A percentile compares a stretch with the other conserved stretches of the same genome.
Evolutionary conservation across 2,113 vertebrate genomes (phyloP).

Genomic region (Phyllostomus discolor): DNA sequence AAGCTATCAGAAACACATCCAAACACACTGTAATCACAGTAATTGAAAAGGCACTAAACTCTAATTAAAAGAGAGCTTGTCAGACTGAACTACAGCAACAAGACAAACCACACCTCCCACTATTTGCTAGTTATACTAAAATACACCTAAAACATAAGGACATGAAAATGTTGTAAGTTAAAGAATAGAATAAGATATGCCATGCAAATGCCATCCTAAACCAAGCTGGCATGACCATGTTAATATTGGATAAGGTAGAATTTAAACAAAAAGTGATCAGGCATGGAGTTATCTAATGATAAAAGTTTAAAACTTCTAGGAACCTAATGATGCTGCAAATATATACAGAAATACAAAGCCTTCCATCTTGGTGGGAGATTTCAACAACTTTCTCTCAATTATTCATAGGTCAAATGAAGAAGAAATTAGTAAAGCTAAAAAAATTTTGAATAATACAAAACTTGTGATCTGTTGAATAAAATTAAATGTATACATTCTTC

Average conservation of each 20-base stretch:
- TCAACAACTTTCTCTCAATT: background rate
- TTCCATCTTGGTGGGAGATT: background rate
- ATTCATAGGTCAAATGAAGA: background rate
- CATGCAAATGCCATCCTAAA: background rate
- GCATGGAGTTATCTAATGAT: background rate
- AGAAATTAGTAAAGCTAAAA: background rate
- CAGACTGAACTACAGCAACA: background rate
- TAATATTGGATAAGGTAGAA: background rate
- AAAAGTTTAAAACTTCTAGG: background rate
- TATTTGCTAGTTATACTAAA: background rate
- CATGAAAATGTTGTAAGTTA: background rate
- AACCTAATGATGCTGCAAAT: background rate
- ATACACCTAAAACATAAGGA: background rate
- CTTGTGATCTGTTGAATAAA: background rate
- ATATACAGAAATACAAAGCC: background rate
- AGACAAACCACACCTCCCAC: background rate
- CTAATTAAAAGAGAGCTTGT: background rate
- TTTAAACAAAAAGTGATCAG: background rate
- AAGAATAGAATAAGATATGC: background rate
- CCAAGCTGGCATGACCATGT: background rate
- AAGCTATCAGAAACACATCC: constrained; percentile 4
- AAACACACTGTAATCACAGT: background rate
- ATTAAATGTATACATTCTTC: background rate
- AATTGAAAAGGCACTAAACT: background rate
- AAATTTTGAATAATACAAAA: background rate